Percentiles rank a stretch among this genome's conserved stretches.
These are phyloP conservation scores for Littorina saxatilis DNA, from an alignment of 1,140 invertebrate species.

Conservation along the genomic window DNA sequence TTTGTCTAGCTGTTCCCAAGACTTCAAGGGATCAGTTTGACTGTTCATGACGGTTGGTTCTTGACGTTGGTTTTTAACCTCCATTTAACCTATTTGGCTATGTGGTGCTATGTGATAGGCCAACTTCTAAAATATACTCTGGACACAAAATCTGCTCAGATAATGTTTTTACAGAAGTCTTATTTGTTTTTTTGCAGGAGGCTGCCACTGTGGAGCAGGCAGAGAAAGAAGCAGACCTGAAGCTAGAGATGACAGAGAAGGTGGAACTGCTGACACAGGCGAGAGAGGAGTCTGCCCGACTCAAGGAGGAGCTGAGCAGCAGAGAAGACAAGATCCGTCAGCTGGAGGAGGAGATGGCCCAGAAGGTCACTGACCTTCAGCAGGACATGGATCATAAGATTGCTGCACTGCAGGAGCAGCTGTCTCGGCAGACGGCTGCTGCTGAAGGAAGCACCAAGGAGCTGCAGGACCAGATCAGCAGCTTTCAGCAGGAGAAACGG, in stretches of 20 bases:
- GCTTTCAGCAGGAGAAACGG: slow-evolving; percentile 18
- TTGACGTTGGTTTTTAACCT: no score
- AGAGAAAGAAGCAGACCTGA: slow-evolving; percentile 12
- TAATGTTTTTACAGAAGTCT: neutral
- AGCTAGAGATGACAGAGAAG: neutral
- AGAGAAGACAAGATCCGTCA: slow-evolving; percentile 1
- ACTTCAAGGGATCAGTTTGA: no score
- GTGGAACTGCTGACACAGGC: slow-evolving; percentile 4
- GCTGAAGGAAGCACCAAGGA: slow-evolving; percentile 41
- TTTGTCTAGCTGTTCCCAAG: no score
- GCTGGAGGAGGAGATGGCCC: slow-evolving; percentile 30
- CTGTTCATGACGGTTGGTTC: no score
- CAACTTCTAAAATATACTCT: no score
- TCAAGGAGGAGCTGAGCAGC: neutral
- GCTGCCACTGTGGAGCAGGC: neutral
- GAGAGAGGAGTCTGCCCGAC: neutral
- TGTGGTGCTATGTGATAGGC: no score
- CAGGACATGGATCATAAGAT: neutral
- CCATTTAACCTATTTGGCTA: no score
- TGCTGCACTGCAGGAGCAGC: neutral
- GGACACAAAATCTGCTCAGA: no score
- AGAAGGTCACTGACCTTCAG: neutral
- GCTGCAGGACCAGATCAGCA: slow-evolving; percentile 39
- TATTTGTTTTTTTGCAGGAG: slow-evolving; percentile 7
- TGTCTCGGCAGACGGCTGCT: no score